Base-by-base conservation (phyloP, 1,140 invertebrate genomes). In the Trichoplusia ni region DNA sequence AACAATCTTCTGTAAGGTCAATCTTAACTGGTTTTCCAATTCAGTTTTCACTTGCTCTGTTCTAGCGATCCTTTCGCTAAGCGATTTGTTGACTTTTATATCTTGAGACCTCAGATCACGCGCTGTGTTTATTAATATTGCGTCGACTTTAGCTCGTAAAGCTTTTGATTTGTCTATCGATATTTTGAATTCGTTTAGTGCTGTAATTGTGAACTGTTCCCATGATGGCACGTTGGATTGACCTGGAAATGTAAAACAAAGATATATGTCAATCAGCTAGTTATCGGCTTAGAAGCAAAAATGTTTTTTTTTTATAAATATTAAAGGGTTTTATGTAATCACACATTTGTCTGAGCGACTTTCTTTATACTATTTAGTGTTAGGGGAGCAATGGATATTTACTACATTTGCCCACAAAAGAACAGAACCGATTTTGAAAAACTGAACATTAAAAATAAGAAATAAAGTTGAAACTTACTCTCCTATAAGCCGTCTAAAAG, bases 221-320 rank as follows among this genome's bases (percentile, higher is more conserved):
- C 95, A 95, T 44, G 92, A 92, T 53, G 93, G 91, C n/a, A 93
- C 92, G 4, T 94, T 92, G 0, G 94, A 94, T 84, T 96, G 95
- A 19, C 93, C 56, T 60, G 8, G 11, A 37, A 46, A 35, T 0
- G 11, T 11, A 27, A 14, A 8, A 11, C 7, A 1, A 2, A 6
- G 21, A 13, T 40, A n/a, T n/a, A n/a, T n/a, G n/a, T n/a, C n/a
- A n/a, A n/a, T n/a, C n/a, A n/a, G n/a, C n/a, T n/a, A n/a, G n/a
- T n/a, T n/a, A n/a, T n/a, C n/a, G n/a, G n/a, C n/a, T n/a, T n/a
- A n/a, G n/a, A n/a, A n/a, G n/a, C n/a, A n/a, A n/a, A n/a, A n/a
- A n/a, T n/a, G n/a, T n/a, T n/a, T n/a, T n/a, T n/a, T n/a, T n/a
- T n/a, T n/a, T n/a, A n/a, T n/a, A n/a, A n/a, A n/a, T n/a, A n/a